Conservation (phyloP, 2,888 invertebrate species). For the Drosophila atroscutellata region DNA sequence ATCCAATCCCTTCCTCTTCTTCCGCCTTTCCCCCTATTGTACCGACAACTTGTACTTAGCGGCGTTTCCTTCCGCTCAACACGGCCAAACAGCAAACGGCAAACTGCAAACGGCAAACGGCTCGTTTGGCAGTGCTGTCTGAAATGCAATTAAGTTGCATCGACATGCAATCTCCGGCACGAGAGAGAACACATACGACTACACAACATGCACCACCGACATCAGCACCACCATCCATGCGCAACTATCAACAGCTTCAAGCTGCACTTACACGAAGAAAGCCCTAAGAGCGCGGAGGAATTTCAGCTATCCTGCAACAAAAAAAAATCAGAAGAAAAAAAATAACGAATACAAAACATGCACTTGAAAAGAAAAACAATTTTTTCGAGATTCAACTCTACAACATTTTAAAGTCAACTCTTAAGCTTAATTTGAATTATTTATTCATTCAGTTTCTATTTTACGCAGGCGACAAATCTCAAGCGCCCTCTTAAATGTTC, state of each 20-base stretch:
- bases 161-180: conserved; percentile 79
- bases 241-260: conserved; percentile 17
- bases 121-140: conserved; percentile 77
- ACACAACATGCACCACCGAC: conserved; percentile 35
- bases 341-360: not conserved
- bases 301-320: conserved; percentile 46
- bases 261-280: conserved; percentile 37
- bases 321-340: not conserved
- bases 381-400: not conserved
- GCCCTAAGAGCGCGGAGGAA: conserved; percentile 60
- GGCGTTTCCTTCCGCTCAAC: conserved; percentile 73
- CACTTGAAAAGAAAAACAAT: not conserved
- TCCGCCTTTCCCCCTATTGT: conserved; percentile 42
- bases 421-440: not conserved
- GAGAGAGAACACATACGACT: conserved; percentile 26
- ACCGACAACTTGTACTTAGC: conserved; percentile 73
- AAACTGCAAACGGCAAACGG: conserved; percentile 37
- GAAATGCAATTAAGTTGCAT: conserved; percentile 79
- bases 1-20: conserved; percentile 22
- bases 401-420: not conserved
- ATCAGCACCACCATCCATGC: conserved; percentile 10
- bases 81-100: conserved; percentile 44
- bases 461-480: not conserved
- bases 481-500: not conserved
- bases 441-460: not conserved